phyloP scores from a whole-genome alignment of 2,888 invertebrate genomes.

The Agrochola circellaris region DNA sequence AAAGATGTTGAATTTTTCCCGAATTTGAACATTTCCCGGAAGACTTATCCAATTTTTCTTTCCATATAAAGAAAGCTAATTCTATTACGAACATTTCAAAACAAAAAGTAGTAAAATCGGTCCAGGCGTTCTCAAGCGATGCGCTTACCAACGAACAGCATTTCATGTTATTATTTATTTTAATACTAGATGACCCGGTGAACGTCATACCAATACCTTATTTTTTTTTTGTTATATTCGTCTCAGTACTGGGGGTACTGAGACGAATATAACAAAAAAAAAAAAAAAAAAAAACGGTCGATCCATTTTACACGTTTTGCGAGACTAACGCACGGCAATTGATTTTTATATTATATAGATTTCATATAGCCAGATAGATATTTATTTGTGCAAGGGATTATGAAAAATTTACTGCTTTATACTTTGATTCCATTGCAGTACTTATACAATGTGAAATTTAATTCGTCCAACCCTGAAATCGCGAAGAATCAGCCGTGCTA shows the following conservation, averaged over 20 bases:
- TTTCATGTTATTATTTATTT: neutral
- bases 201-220: no score
- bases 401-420: neutral
- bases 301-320: no score
- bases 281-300: no score
- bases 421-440: neutral
- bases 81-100: neutral
- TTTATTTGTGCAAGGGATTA: slow-evolving; percentile 41
- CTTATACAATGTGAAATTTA: neutral
- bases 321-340: no score
- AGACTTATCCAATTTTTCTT: neutral
- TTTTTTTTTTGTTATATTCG: no score
- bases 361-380: no score
- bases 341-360: no score
- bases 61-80: neutral
- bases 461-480: no score
- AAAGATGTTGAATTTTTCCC: neutral
- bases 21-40: neutral
- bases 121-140: neutral
- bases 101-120: neutral
- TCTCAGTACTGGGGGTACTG: no score
- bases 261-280: no score
- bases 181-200: no score
- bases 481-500: no score
- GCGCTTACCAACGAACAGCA: neutral